Evolutionary conservation across 2,888 invertebrate species (phyloP).

Genomic region (Azorinus chamasolen): DNA sequence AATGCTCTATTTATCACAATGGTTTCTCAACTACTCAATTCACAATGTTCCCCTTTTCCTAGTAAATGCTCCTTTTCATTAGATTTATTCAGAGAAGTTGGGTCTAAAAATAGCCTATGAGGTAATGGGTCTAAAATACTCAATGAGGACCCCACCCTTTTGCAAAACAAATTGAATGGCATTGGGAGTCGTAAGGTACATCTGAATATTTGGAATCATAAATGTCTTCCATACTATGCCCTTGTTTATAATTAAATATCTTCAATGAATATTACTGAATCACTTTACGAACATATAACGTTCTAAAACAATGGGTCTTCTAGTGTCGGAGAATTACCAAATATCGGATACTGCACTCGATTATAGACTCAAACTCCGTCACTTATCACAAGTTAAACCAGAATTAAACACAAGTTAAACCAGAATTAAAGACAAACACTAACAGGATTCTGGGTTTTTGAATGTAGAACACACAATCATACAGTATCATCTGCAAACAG

Average conservation of each 20-base stretch:
- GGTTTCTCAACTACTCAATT: too few species aligned
- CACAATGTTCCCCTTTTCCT: too few species aligned
- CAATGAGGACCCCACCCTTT: conserved; percentile 96
- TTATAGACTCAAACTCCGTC: conserved; percentile 89
- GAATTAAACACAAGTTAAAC: too few species aligned
- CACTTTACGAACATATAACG: conserved; percentile 91
- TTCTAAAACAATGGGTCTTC: conserved; percentile 90
- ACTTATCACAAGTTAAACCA: conserved; percentile 92
- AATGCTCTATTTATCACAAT: too few species aligned
- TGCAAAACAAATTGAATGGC: conserved; percentile 95
- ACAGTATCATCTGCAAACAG: too few species aligned
- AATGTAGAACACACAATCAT: too few species aligned
- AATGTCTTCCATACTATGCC: conserved; percentile 69
- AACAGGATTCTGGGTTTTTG: too few species aligned
- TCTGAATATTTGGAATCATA: conserved; percentile 85
- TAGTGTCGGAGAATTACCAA: conserved; percentile 84
- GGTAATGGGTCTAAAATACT: too few species aligned
- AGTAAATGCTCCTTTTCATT: too few species aligned
- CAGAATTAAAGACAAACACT: too few species aligned
- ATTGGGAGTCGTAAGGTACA: conserved; percentile 94
- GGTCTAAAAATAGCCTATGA: too few species aligned
- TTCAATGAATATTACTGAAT: conserved; percentile 95
- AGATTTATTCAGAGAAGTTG: too few species aligned
- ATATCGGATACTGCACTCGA: conserved; percentile 82
- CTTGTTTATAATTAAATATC: conserved; percentile 92